Base-by-base conservation (phyloP, 2,888 invertebrate genomes). In the Cheilosia soror region DNA sequence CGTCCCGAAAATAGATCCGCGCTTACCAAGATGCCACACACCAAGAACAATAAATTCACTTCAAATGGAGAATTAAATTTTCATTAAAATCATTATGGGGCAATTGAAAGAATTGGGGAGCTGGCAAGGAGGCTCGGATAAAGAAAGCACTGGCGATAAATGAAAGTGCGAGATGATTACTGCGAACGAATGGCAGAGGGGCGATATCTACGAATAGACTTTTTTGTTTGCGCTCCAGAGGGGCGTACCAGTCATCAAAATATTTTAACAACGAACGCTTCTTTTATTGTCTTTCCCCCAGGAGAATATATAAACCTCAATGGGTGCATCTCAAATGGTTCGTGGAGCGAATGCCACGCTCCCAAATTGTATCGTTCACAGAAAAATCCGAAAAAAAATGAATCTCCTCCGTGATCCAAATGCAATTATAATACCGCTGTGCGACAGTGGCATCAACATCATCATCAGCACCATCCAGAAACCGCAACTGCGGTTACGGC, bases 51-150 rank as follows among this genome's bases (percentile, higher is more conserved):
- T 91, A 90, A 91, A 91, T 91, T 91, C 88, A 89, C 89, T 88
- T 89, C 89, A 89, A 88, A 89, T 72, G 72, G 87, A 88, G 89
- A 89, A 91, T 91, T 91, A 89, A 89, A 89, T 87, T 91, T 91
- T 91, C 90, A 90, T 91, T 91, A 90, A 90, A 91, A 89, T 89
- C 90, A 90, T 90, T 90, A 90, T 68, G 62, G 42, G 71, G 85
- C 76, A 85, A 85, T 85, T 81, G 79, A 68, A 73, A 25, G 51
- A 44, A 68, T 66, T 42, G 55, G 60, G 84, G 75, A 47, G 60
- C 60, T 9, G n/a, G n/a, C 7, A 20, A 20, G 20, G 20, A 20
- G 20, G 20, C 20, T 44, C 44, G 27, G 47, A 75, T 25, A 15
- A 75, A 47, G 25, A 3, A 25, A 9, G 5, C 20, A 72, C n/a